These are phyloP conservation scores for Struthidea cinerea DNA, from an alignment of 2,113 vertebrate genomes.

Conservation along the genomic window DNA sequence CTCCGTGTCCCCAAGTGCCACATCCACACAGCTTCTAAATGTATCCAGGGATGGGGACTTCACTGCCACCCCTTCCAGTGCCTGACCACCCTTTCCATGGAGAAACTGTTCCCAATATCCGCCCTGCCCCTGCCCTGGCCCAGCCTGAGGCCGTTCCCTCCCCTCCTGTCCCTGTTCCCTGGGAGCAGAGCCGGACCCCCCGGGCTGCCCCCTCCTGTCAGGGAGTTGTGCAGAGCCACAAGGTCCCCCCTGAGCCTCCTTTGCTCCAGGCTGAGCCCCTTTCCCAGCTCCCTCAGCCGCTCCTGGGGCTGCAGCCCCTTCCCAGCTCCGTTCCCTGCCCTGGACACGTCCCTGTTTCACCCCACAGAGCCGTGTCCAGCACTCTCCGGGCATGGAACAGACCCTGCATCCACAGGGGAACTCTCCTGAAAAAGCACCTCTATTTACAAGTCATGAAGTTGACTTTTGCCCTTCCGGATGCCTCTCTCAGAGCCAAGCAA, in stretches of 20 bases:
- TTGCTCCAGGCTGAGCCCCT: background rate
- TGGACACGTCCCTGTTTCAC: background rate
- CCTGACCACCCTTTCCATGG: background rate
- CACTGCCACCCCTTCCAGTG: background rate
- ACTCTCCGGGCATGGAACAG: background rate
- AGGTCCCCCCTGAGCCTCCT: background rate
- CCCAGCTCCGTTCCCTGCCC: background rate
- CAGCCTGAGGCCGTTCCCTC: background rate
- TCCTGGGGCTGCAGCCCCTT: background rate
- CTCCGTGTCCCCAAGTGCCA: background rate
- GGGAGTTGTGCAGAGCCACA: background rate
- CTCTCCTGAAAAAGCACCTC: background rate
- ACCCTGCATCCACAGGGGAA: fast-evolving
- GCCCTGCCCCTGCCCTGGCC: fast-evolving
- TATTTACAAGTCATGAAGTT: background rate
- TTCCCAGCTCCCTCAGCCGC: background rate
- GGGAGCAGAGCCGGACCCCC: background rate
- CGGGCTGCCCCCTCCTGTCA: background rate
- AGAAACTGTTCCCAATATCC: background rate
- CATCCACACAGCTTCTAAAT: fast-evolving
- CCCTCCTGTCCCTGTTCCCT: background rate
- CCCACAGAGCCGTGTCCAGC: background rate
- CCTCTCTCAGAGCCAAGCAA: background rate
- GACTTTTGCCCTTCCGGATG: fast-evolving
- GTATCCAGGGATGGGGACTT: background rate